These are phyloP conservation scores for Sphaeridia pumilis DNA, from an alignment of 2,888 invertebrate species.

Conservation along the genomic window DNA sequence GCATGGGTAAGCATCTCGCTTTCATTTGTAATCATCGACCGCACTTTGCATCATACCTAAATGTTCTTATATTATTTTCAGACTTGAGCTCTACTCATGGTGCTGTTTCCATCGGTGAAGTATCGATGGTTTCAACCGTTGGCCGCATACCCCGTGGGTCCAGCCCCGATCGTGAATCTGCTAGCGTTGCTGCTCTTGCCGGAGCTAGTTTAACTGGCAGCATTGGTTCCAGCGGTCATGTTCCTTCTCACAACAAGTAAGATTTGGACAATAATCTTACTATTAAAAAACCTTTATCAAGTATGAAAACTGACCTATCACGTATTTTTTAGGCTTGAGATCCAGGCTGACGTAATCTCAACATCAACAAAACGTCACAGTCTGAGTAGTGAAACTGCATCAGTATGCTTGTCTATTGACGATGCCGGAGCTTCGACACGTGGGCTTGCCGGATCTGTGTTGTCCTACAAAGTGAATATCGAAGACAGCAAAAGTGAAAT, in stretches of 20 bases:
- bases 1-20: slow-evolving; percentile 30
- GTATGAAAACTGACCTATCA: no score
- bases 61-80: no score
- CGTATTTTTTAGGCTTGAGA: slow-evolving; percentile 53
- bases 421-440: slow-evolving; percentile 60
- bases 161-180: slow-evolving; percentile 52
- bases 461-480: slow-evolving; percentile 50
- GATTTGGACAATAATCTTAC: no score
- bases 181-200: slow-evolving; percentile 50
- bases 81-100: slow-evolving; percentile 34
- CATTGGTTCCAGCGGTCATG: slow-evolving; percentile 44
- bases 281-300: no score
- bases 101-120: slow-evolving; percentile 47
- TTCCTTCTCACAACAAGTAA: slow-evolving; percentile 48
- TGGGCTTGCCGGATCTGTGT: slow-evolving; percentile 64
- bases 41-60: background rate
- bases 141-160: slow-evolving; percentile 29
- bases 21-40: no score
- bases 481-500: slow-evolving; percentile 36
- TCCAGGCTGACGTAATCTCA: slow-evolving; percentile 55
- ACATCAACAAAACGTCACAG: slow-evolving; percentile 54
- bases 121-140: slow-evolving; percentile 40
- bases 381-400: slow-evolving; percentile 54
- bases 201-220: slow-evolving; percentile 49
- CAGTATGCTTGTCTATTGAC: slow-evolving; percentile 50